Percentiles rank a stretch among this genome's conserved stretches.
Conservation (phyloP, 2,888 invertebrate species). For the Cosmopolites sordidus region DNA sequence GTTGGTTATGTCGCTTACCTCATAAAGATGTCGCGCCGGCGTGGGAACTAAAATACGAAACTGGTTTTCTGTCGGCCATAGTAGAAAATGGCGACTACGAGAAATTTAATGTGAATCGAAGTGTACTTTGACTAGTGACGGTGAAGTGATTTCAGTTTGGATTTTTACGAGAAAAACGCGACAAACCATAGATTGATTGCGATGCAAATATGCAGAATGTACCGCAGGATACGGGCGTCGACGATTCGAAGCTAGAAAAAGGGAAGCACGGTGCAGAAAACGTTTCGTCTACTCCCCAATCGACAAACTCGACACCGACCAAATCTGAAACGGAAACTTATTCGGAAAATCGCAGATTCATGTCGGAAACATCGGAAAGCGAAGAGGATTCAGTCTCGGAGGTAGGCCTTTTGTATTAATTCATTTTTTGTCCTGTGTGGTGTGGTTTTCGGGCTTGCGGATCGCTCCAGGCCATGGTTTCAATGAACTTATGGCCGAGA, state of each 20-base stretch:
- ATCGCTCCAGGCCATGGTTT: conserved; percentile 47
- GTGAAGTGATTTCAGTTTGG: conserved; percentile 44
- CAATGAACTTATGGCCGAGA: conserved; percentile 58
- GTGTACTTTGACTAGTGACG: conserved; percentile 48
- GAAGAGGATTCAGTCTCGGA: conserved; percentile 95
- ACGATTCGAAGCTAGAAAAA: conserved; percentile 78
- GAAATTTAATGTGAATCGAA: conserved; percentile 60
- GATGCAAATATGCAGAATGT: conserved; percentile 90
- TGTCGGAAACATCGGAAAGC: conserved; percentile 92
- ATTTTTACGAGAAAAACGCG: conserved; percentile 46
- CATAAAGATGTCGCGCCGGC: conserved; percentile 32
- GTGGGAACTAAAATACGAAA: conserved; percentile 36
- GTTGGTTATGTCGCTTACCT: conserved; percentile 6
- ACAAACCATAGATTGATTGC: conserved; percentile 49
- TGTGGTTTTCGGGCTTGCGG: neutral
- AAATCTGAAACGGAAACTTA: conserved; percentile 85
- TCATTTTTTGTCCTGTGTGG: conserved; percentile 13
- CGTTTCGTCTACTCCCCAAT: conserved; percentile 72
- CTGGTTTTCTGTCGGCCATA: conserved; percentile 56
- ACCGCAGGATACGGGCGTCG: conserved; percentile 69
- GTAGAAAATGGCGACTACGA: conserved; percentile 69
- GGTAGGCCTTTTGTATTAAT: conserved; percentile 57
- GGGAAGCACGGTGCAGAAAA: conserved; percentile 66
- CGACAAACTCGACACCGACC: conserved; percentile 69
- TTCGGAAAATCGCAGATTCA: conserved; percentile 82